These are phyloP conservation scores for Agriotes lineatus DNA, from an alignment of 2,888 invertebrate genomes.

Conservation along the genomic window DNA sequence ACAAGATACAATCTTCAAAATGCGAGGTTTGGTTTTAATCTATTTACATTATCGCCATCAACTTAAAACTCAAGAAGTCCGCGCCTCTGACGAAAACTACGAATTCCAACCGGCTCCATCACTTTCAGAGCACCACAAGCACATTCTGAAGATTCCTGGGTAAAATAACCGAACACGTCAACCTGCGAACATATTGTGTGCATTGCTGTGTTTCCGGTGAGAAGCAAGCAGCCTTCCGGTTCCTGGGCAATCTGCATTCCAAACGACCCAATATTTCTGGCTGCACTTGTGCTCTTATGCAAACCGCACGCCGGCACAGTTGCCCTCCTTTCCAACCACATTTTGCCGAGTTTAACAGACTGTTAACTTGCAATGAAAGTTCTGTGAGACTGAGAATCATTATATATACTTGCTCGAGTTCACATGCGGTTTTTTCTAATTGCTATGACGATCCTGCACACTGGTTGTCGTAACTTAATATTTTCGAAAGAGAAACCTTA, in stretches of 20 bases:
- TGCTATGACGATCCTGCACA: neutral
- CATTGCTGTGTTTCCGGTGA: neutral
- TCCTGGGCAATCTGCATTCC: conserved; percentile 21
- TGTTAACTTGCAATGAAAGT: conserved; percentile 19
- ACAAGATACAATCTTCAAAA: no score
- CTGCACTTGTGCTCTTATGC: conserved; percentile 2
- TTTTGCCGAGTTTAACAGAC: conserved; percentile 13
- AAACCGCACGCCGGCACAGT: neutral
- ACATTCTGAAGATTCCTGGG: no score
- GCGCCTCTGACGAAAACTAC: no score
- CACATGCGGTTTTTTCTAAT: conserved; percentile 1
- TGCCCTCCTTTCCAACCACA: conserved; percentile 19
- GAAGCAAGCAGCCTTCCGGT: conserved; percentile 14
- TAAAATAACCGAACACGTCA: neutral
- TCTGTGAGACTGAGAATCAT: conserved; percentile 17
- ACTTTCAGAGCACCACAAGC: no score
- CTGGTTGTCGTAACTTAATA: neutral
- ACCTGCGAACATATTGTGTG: neutral
- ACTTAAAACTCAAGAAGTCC: no score
- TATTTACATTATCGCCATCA: no score
- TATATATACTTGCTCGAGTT: conserved; percentile 18
- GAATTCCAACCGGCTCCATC: no score
- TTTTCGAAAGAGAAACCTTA: neutral
- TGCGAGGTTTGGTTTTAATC: no score
- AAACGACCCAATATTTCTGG: neutral